Conservation (phyloP, 1,140 invertebrate genomes). For the Hestina assimilis region DNA sequence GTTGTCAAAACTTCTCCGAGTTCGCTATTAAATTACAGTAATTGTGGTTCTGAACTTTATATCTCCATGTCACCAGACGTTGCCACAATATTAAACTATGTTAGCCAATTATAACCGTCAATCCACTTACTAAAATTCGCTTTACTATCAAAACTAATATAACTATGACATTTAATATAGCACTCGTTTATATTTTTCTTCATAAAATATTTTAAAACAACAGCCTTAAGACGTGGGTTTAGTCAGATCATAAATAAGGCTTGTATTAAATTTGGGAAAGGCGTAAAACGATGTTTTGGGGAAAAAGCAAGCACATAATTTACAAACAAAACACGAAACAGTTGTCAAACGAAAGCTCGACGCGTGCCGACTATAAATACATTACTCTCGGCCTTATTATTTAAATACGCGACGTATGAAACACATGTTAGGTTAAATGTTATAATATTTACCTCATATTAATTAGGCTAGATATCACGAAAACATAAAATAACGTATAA, state of each 20-base stretch:
- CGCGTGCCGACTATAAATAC: conserved; percentile 44
- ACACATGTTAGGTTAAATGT: conserved; percentile 25
- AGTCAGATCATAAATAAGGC: conserved; percentile 34
- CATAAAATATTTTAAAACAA: background rate
- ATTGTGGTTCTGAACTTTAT: conserved; percentile 57
- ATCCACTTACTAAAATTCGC: conserved; percentile 17
- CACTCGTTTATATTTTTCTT: background rate
- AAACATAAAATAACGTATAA: background rate
- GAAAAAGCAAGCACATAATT: conserved; percentile 41
- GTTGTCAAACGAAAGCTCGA: conserved; percentile 45
- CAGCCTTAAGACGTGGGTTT: conserved; percentile 17
- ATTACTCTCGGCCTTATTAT: conserved; percentile 38
- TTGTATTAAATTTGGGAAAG: conserved; percentile 41
- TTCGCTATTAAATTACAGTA: conserved; percentile 62
- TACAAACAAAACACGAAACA: conserved; percentile 43
- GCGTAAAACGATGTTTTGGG: conserved; percentile 41
- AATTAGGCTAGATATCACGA: background rate
- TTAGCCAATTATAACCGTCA: conserved; percentile 28
- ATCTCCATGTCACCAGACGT: conserved; percentile 58
- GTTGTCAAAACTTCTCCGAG: conserved; percentile 50
- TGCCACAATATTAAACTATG: conserved; percentile 49
- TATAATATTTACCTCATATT: conserved; percentile 4
- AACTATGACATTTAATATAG: background rate
- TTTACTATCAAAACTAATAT: conserved; percentile 1
- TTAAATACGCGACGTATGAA: conserved; percentile 28